Evolutionary conservation across 2,797 vertebrate genomes (phyloP).

Genomic region (Sarcophilus harrisii): DNA sequence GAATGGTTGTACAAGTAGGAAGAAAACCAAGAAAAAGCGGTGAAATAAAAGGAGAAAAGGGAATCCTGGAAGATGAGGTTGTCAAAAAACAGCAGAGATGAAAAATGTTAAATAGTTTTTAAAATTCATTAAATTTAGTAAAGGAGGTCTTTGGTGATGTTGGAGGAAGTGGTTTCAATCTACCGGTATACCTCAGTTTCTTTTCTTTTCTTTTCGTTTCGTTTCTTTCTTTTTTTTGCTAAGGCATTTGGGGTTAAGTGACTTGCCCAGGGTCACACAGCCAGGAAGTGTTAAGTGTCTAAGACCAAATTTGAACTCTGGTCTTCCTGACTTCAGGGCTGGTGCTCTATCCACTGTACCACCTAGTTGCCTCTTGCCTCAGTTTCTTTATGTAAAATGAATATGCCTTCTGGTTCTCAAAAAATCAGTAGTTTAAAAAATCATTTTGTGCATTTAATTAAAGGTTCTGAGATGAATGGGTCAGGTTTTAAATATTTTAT

Average conservation of each 20-base stretch:
- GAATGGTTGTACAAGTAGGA: background rate
- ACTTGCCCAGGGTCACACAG: too few species aligned
- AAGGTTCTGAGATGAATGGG: constrained; percentile 8
- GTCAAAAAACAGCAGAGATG: background rate
- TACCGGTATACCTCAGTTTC: too few species aligned
- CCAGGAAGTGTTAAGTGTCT: too few species aligned
- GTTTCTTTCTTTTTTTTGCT: too few species aligned
- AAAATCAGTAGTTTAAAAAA: background rate
- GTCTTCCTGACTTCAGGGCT: too few species aligned
- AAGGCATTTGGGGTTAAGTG: too few species aligned
- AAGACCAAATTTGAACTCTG: too few species aligned
- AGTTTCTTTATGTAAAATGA: background rate
- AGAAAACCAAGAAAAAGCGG: background rate
- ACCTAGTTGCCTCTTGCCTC: background rate
- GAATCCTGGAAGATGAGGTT: background rate
- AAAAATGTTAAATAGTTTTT: background rate
- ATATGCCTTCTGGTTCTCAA: background rate
- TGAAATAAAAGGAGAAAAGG: background rate
- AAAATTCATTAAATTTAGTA: background rate
- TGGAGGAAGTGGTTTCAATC: background rate
- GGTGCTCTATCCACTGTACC: too few species aligned
- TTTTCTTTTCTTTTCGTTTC: too few species aligned
- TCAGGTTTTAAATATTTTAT: background rate
- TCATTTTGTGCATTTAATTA: constrained; percentile 31
- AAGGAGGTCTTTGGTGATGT: background rate